phyloP scores from a whole-genome alignment of 2,113 vertebrate genomes.

The Lepisosteus oculatus region DNA sequence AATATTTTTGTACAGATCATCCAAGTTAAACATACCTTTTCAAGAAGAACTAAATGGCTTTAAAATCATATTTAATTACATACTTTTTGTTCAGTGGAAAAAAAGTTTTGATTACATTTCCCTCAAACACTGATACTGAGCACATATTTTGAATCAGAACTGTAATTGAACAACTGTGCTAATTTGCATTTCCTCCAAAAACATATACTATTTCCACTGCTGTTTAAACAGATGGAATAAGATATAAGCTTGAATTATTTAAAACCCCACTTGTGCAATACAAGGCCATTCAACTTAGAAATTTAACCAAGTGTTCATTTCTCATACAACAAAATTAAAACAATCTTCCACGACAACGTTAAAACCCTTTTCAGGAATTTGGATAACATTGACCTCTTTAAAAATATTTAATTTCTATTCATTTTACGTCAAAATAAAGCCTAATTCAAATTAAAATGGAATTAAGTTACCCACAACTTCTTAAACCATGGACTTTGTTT shows the following conservation, averaged over 20 bases:
- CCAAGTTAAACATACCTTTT: conserved; percentile 13
- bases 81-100: conserved; percentile 29
- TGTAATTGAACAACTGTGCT: conserved; percentile 32
- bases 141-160: conserved; percentile 24
- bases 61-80: conserved; percentile 38
- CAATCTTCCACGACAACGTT: not conserved
- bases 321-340: not conserved
- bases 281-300: conserved; percentile 23
- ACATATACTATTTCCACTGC: conserved; percentile 13
- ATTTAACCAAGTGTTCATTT: not conserved
- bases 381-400: no score
- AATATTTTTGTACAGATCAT: conserved; percentile 25
- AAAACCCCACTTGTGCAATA: conserved; percentile 6
- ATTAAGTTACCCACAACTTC: no score
- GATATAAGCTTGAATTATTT: conserved; percentile 18
- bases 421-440: no score
- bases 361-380: no score
- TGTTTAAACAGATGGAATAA: conserved; percentile 29
- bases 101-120: conserved; percentile 24
- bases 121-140: conserved; percentile 33
- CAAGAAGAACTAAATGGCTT: conserved; percentile 36
- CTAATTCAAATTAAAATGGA: no score
- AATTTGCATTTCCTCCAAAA: conserved; percentile 26
- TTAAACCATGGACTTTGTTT: no score
- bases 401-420: no score